These are phyloP conservation scores for Theretra japonica DNA, from an alignment of 2,888 invertebrate genomes.

Conservation along the genomic window DNA sequence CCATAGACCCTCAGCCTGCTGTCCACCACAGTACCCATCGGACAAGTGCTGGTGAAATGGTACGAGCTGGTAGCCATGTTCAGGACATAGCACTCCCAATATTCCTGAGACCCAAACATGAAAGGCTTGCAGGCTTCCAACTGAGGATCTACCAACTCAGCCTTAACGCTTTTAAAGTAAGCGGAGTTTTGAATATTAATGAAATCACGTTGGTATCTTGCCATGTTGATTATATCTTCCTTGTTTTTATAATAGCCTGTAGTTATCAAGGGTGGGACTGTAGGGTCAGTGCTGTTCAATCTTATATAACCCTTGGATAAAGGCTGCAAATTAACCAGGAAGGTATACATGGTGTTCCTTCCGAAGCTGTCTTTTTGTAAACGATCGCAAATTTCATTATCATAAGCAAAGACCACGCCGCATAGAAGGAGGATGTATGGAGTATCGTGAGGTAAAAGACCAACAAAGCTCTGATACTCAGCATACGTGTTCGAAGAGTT, in stretches of 20 bases:
- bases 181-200: conserved; percentile 38
- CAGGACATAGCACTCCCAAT: conserved; percentile 49
- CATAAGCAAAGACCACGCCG: conserved; percentile 31
- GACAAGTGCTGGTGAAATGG: conserved; percentile 88
- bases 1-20: conserved; percentile 68
- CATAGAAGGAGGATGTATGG: conserved; percentile 39
- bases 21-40: conserved; percentile 91
- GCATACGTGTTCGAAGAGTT: conserved; percentile 35
- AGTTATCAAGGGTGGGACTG: conserved; percentile 42
- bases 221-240: conserved; percentile 35
- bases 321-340: conserved; percentile 39
- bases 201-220: conserved; percentile 37
- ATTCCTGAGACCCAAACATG: conserved; percentile 37
- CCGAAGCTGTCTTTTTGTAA: conserved; percentile 55
- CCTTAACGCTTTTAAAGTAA: conserved; percentile 38
- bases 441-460: conserved; percentile 41
- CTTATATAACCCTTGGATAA: conserved; percentile 65
- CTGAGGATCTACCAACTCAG: conserved; percentile 42
- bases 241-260: conserved; percentile 32
- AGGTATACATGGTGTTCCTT: conserved; percentile 38
- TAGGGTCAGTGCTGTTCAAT: conserved; percentile 42
- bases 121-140: conserved; percentile 41
- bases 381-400: conserved; percentile 50
- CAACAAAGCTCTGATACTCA: conserved; percentile 36
- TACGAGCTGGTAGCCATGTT: conserved; percentile 85